phyloP scores from a whole-genome alignment of 2,797 vertebrate species.

The Rhodeus uyekii region DNA sequence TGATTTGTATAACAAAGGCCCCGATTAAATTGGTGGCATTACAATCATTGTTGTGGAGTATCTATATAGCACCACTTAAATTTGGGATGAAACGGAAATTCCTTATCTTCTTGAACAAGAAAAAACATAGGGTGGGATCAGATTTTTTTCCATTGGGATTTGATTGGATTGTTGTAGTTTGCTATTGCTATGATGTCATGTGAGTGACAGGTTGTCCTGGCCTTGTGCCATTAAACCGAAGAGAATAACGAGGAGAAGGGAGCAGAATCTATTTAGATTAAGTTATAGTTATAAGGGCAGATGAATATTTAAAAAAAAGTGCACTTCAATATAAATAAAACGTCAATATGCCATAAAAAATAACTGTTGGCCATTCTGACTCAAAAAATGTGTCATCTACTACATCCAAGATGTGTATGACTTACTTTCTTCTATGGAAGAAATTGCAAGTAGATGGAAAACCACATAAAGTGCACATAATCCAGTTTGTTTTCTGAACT shows the following conservation, averaged over 20 bases:
- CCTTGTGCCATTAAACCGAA: too few relatives aligned
- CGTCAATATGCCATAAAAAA: not conserved
- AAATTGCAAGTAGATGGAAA: not conserved
- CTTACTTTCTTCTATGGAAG: not conserved
- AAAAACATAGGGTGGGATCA: not conserved
- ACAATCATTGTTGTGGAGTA: not conserved
- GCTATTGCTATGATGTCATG: not conserved
- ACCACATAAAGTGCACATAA: not conserved
- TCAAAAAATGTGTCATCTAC: not conserved
- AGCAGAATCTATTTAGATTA: not conserved
- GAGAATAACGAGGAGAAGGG: too few relatives aligned
- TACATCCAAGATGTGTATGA: not conserved
- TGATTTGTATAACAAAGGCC: not conserved
- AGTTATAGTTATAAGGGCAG: not conserved
- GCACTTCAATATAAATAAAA: not conserved
- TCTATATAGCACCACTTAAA: not conserved
- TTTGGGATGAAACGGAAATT: not conserved
- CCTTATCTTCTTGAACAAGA: not conserved
- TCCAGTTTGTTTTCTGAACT: not conserved
- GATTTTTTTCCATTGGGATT: not conserved
- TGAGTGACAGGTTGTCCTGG: not conserved
- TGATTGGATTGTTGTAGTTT: not conserved
- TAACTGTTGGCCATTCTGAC: not conserved
- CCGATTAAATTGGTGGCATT: not conserved
- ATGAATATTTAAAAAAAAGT: not conserved